Base-by-base conservation (phyloP, 2,888 invertebrate genomes). In the Monoplex corrugatus region DNA sequence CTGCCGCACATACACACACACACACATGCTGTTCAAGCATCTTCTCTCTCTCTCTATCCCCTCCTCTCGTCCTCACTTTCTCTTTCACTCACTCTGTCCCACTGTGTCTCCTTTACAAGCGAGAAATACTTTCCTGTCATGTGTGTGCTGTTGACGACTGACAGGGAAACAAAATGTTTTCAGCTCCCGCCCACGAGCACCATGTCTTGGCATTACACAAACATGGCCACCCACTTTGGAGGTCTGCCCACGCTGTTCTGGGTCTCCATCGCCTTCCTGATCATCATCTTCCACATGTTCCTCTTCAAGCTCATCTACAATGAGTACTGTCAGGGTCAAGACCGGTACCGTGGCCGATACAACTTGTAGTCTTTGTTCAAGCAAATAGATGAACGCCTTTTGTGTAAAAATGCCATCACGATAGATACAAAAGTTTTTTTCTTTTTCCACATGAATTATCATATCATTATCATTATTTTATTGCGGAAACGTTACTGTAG, bases 171-270 rank as follows among this genome's bases (percentile, higher is more conserved):
- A 86, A 16, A 23, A 50, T 19, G 50, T 13, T 50, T 13, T 50
- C 95, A 97, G 98, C 98, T 23, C 98, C 98, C 0, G 98, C 98
- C 0, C 98, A 98, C 94, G 98, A 98, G 95, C 97, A 98, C 95
- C 98, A 98, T 95, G 97, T 98, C 23, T 98, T 99, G 94, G 98
- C 98, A 0, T 96, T 98, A 93, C 99, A 99, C 95, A 98, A 97
- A 95, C 98, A 99, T 95, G 99, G 99, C 0, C 98, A 98, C 96
- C 96, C 98, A 98, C 92, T 97, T 98, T 92, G 98, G 98, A 63
- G 98, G 98, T 0, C 96, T 99, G 90, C 98, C 99, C 80, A 98
- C 98, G 0, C 96, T 98, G 84, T 98, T 99, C 96, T 99, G 99
- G 99, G 97, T 98, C 84, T 97, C 98, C 91, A 98, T 99, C 92